Evolutionary conservation across 2,113 vertebrate genomes (phyloP).

Genomic region (Oryctolagus cuniculus): DNA sequence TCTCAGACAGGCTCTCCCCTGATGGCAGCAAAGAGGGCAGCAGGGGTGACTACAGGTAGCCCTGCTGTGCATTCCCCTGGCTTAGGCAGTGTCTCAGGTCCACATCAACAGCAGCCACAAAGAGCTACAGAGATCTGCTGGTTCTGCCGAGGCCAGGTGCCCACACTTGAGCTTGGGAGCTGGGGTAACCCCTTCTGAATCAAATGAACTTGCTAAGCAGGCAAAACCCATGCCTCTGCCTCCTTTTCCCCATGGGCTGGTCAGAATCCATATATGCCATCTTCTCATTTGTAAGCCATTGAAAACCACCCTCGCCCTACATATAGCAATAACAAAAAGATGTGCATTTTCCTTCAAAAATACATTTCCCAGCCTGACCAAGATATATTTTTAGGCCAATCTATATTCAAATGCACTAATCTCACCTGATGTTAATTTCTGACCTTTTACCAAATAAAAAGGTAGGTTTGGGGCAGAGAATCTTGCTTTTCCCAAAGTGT

Average conservation of each 20-base stretch:
- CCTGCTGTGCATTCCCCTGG: too few relatives aligned
- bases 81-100: background rate
- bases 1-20: background rate
- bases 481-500: background rate
- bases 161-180: background rate
- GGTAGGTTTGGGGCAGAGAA: background rate
- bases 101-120: background rate
- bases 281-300: background rate
- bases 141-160: background rate
- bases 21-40: background rate
- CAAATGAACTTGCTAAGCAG: background rate
- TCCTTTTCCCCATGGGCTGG: background rate
- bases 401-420: background rate
- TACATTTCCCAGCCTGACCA: background rate
- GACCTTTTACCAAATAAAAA: background rate
- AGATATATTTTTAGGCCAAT: background rate
- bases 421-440: background rate
- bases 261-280: background rate
- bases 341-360: background rate
- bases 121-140: background rate
- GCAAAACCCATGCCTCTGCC: fast-evolving
- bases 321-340: background rate
- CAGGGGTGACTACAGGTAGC: background rate
- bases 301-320: background rate
- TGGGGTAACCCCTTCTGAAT: background rate